A percentile compares a stretch with the other conserved stretches of the same genome.
These are phyloP conservation scores for Protobothrops mucrosquamatus DNA, from an alignment of 2,113 vertebrate species.

Conservation along the genomic window DNA sequence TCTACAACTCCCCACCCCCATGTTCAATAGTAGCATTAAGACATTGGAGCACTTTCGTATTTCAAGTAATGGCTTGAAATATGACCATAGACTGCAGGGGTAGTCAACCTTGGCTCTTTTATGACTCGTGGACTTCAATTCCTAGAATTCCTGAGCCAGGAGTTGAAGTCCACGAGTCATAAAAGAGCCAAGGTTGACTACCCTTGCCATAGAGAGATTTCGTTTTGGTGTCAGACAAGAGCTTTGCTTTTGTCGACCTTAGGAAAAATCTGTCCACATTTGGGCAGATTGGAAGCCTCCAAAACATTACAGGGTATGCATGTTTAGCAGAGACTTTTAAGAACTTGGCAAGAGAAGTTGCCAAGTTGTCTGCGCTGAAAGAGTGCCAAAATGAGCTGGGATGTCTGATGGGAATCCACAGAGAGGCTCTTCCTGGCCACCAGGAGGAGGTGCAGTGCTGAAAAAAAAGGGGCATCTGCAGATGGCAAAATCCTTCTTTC, in stretches of 20 bases:
- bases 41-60: neutral
- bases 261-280: conserved; percentile 21
- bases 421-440: neutral
- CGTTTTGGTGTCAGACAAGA: conserved; percentile 9
- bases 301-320: conserved; percentile 13
- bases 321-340: conserved; percentile 30
- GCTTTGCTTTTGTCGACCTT: conserved; percentile 19
- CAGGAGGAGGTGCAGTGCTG: neutral
- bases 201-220: neutral
- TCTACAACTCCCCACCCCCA: neutral
- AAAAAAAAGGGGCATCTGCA: neutral
- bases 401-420: neutral
- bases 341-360: conserved; percentile 21
- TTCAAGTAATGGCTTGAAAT: conserved; percentile 7
- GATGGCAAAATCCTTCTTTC: neutral
- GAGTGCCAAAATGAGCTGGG: neutral
- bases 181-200: no score
- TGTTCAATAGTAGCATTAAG: neutral
- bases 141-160: no score
- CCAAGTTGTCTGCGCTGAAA: conserved; percentile 19
- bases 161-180: no score
- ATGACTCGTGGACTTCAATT: no score
- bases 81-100: neutral
- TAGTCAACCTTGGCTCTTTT: no score
- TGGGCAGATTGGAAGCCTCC: conserved; percentile 25